These are phyloP conservation scores for Salvelinus sp. DNA, from an alignment of 2,113 vertebrate species.

Conservation along the genomic window DNA sequence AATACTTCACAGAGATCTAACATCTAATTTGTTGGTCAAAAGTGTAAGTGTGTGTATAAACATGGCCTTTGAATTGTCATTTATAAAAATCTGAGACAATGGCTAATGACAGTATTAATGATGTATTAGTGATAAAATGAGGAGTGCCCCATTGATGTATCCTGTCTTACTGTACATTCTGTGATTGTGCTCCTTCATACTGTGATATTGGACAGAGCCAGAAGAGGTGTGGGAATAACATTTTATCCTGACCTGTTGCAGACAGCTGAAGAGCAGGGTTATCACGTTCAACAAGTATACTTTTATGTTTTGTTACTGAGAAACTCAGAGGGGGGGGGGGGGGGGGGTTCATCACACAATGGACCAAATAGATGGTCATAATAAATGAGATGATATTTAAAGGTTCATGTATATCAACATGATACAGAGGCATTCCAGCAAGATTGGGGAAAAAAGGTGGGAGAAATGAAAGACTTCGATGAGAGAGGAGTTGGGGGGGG, in stretches of 20 bases:
- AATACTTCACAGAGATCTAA: background rate
- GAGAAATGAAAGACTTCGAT: background rate
- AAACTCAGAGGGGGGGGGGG: too few species aligned
- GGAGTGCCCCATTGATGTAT: constrained; percentile 2
- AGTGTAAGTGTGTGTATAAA: background rate
- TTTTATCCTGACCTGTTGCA: constrained; percentile 4
- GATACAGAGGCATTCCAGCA: background rate
- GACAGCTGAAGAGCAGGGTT: constrained; percentile 4
- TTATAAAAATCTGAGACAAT: background rate
- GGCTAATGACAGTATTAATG: constrained; percentile 1
- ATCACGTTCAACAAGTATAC: background rate
- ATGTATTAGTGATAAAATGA: constrained; percentile 21
- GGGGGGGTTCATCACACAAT: too few species aligned
- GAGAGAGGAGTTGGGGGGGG: constrained; percentile 2
- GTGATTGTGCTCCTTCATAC: constrained; percentile 39
- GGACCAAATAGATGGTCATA: too few species aligned
- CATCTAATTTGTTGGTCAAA: background rate
- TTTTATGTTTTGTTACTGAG: too few species aligned
- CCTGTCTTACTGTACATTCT: constrained; percentile 33
- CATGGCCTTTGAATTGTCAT: background rate
- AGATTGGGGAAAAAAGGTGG: background rate
- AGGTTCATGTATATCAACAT: background rate
- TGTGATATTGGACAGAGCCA: constrained; percentile 43
- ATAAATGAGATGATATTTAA: too few species aligned
- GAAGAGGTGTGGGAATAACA: constrained; percentile 19